A percentile compares a stretch with the other conserved stretches of the same genome.
Evolutionary conservation across 2,113 vertebrate genomes (phyloP).

Genomic region (Ailuropoda melanoleuca): DNA sequence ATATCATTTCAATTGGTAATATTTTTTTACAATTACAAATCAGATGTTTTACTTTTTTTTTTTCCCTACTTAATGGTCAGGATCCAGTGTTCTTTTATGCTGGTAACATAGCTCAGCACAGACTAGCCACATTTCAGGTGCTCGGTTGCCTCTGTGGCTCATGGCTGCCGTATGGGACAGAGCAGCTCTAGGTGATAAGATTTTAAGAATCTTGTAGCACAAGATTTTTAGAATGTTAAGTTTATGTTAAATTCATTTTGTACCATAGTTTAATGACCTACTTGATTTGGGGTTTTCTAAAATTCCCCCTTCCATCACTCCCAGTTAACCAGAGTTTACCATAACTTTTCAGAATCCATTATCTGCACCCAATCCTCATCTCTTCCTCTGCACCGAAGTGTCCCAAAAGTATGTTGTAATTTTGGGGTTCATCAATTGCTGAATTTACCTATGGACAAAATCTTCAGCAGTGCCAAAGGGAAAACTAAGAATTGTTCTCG

Average conservation of each 20-base stretch:
- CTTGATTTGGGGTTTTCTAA: background rate
- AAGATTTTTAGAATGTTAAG: background rate
- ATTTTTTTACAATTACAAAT: background rate
- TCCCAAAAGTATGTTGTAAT: background rate
- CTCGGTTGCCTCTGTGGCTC: background rate
- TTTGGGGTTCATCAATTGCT: background rate
- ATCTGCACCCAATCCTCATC: background rate
- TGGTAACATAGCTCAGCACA: background rate
- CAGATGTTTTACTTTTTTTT: background rate
- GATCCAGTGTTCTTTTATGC: background rate
- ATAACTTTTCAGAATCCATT: background rate
- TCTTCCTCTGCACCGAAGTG: background rate
- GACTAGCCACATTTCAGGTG: background rate
- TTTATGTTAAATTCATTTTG: background rate
- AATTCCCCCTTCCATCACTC: background rate
- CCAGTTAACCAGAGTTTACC: background rate
- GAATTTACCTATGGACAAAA: background rate
- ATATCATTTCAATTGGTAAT: background rate
- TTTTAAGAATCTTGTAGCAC: background rate
- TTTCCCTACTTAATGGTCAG: background rate
- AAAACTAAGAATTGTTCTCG: background rate
- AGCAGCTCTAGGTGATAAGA: background rate
- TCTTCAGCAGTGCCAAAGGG: background rate
- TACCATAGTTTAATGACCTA: background rate
- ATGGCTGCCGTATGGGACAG: background rate